Conservation (phyloP, 2,113 vertebrate species). For the Emydura subglobosa region DNA sequence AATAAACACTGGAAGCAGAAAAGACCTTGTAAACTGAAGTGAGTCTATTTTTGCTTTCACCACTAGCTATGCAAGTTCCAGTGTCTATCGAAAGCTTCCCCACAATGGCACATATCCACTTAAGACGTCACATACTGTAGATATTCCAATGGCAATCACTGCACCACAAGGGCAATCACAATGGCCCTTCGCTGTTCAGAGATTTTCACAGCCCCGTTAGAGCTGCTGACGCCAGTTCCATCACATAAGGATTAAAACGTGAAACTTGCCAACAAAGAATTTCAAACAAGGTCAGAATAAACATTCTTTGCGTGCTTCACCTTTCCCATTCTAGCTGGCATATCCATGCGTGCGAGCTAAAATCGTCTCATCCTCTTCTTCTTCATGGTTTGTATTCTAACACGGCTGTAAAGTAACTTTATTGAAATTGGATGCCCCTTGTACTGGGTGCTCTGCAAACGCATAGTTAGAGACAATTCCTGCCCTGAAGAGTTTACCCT, state of each 20-base stretch:
- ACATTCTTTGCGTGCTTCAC: background rate
- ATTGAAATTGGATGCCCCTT: background rate
- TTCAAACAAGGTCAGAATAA: background rate
- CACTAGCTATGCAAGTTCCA: background rate
- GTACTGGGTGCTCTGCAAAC: background rate
- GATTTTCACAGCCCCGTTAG: background rate
- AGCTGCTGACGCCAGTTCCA: background rate
- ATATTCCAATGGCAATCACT: background rate
- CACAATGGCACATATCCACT: background rate
- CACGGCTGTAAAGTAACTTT: background rate
- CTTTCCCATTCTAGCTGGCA: background rate
- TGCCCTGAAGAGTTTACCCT: background rate
- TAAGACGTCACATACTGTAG: background rate
- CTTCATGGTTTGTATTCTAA: background rate
- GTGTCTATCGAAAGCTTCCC: background rate
- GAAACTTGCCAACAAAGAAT: background rate
- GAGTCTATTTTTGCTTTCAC: background rate
- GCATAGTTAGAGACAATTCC: background rate
- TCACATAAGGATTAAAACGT: background rate
- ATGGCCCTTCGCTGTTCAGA: background rate
- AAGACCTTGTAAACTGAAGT: background rate
- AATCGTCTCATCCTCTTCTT: background rate
- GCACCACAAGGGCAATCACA: too few species aligned
- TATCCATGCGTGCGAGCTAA: background rate
- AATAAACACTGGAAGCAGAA: background rate